Evolutionary conservation across 2,113 vertebrate species (phyloP), one percentile per base, ranked within the genome.

Genomic region (Kobus ellipsiprymnus): DNA sequence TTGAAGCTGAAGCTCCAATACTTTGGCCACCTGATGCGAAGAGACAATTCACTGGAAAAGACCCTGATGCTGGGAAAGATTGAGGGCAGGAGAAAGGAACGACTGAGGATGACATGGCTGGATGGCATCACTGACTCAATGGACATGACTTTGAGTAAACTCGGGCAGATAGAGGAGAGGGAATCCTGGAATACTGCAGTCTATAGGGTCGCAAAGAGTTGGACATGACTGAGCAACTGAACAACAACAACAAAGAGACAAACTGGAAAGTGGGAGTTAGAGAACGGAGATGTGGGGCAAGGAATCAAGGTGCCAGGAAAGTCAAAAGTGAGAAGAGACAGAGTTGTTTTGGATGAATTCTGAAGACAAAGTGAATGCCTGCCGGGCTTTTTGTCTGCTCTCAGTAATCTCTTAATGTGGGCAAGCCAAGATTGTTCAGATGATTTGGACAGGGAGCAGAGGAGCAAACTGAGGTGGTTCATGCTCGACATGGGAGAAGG

Each of bases 301-400:
- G 52, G 54, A 92, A 44, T 91, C 50, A 55, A 62, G 44, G 19
- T 29, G 78, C 21, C 54, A 60, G 44, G 14, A 77, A 90, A 92
- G 13, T 40, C 6, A 77, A 74, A 90, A 82, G 30, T 33, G 64
- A 93, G 64, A 96, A 67, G 48, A 74, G n/a, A n/a, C 25, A 80
- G 48, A 89, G 40, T 54, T 62, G 6, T 40, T 92, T 48, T 74
- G 81, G 55, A 54, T 85, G 33, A 83, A 67, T 67, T 85, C 40
- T 85, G 40, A 95, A 96, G 80, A 64, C 29, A 46, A 30, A 64
- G 7, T 78, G 59, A 86, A 60, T 14, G 25, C 17, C 14, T 71
- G 30, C 57, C 52, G 29, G 36, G 19, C 14, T 82, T 50, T 90
- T 78, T 50, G 80, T 77, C 60, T 50, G 55, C 52, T 74, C 14